phyloP scores from a whole-genome alignment of 2,113 vertebrate genomes.

The Cairina moschata region DNA sequence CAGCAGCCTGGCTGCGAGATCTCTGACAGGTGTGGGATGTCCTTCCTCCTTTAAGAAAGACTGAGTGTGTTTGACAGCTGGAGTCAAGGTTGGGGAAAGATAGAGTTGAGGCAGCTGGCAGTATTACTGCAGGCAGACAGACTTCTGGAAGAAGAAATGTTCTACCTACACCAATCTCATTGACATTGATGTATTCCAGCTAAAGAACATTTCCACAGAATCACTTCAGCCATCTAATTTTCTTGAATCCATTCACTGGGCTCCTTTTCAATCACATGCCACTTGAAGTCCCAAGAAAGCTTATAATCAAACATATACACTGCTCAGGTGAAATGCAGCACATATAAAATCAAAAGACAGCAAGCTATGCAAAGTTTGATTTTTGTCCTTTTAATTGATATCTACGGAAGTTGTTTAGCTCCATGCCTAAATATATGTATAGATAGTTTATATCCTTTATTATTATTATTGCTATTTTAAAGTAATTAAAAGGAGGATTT shows the following conservation, averaged over 20 bases:
- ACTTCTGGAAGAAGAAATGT: not conserved
- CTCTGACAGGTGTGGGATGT: not conserved
- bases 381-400: not conserved
- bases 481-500: not conserved
- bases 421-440: not conserved
- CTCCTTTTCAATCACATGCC: not conserved
- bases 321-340: not conserved
- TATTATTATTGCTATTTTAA: not conserved
- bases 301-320: not conserved
- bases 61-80: not conserved
- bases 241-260: not conserved
- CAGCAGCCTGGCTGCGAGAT: not conserved
- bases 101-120: not conserved
- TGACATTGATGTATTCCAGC: not conserved
- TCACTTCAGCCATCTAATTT: not conserved
- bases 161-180: not conserved
- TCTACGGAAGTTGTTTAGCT: not conserved
- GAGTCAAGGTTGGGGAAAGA: not conserved
- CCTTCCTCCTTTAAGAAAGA: not conserved
- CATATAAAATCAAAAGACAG: not conserved
- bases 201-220: not conserved
- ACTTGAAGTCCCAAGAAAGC: not conserved
- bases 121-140: not conserved
- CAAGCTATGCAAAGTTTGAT: not conserved
- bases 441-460: not conserved